Conservation (phyloP, 2,888 invertebrate genomes). For the Machimus atricapillus region DNA sequence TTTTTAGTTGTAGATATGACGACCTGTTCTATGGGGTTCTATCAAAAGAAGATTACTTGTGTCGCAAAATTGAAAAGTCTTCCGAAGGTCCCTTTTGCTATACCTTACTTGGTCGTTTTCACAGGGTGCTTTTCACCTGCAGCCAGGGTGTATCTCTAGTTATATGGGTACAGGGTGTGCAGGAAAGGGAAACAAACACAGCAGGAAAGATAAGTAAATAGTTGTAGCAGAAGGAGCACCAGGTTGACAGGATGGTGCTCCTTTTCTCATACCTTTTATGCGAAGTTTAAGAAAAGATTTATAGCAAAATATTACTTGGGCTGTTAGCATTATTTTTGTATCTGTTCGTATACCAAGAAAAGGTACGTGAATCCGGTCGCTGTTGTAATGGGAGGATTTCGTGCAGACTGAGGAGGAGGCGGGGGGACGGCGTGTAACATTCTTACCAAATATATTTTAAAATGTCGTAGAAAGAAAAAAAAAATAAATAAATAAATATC, state of each 20-base stretch:
- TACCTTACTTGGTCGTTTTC: neutral
- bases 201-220: neutral
- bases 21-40: neutral
- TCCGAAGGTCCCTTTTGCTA: neutral
- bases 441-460: neutral
- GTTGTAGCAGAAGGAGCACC: neutral
- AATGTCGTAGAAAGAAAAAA: neutral
- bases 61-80: neutral
- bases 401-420: too few relatives aligned
- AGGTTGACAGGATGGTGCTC: neutral
- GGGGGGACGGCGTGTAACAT: neutral
- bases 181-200: neutral
- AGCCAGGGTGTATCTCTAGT: neutral
- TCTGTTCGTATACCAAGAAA: neutral
- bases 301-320: neutral
- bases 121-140: neutral
- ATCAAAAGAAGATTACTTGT: neutral
- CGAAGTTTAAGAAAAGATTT: conserved; percentile 9
- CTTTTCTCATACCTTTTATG: conserved; percentile 17
- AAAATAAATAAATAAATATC: too few relatives aligned
- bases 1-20: too few relatives aligned
- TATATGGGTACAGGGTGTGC: neutral
- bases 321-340: conserved; percentile 14
- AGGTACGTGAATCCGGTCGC: neutral
- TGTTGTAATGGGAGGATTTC: neutral